These are phyloP conservation scores for Ganaspis sp. DNA, from an alignment of 1,140 invertebrate genomes.

Conservation along the genomic window DNA sequence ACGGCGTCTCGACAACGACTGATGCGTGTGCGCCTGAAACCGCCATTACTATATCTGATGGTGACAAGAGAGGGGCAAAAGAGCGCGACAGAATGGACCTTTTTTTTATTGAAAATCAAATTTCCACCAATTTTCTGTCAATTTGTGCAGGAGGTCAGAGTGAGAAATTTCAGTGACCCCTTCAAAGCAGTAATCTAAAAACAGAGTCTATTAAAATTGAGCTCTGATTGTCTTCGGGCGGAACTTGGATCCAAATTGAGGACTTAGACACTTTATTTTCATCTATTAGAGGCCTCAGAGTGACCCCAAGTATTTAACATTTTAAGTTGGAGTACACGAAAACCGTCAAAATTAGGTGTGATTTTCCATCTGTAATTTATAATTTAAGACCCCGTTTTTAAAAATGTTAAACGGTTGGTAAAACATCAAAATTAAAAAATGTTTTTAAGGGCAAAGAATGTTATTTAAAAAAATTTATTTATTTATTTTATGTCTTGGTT, in stretches of 20 bases:
- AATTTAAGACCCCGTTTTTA: too few relatives aligned
- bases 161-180: background rate
- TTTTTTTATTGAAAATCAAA: background rate
- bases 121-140: background rate
- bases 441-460: too few relatives aligned
- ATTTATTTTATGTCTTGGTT: too few relatives aligned
- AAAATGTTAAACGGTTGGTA: too few relatives aligned
- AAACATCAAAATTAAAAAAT: too few relatives aligned
- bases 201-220: background rate
- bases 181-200: conserved; percentile 1
- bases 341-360: background rate
- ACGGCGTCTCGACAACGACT: conserved; percentile 49
- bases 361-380: background rate
- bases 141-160: background rate
- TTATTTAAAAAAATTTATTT: too few relatives aligned
- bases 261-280: conserved; percentile 13
- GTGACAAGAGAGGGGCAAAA: conserved; percentile 7
- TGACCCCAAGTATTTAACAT: background rate
- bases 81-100: conserved; percentile 9
- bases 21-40: conserved; percentile 45
- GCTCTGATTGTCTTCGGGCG: background rate
- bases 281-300: background rate
- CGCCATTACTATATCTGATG: conserved; percentile 45
- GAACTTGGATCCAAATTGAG: conserved; percentile 2
- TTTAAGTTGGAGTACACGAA: background rate